Conservation (phyloP, 2,888 invertebrate genomes). For the Drosophila borborema region DNA sequence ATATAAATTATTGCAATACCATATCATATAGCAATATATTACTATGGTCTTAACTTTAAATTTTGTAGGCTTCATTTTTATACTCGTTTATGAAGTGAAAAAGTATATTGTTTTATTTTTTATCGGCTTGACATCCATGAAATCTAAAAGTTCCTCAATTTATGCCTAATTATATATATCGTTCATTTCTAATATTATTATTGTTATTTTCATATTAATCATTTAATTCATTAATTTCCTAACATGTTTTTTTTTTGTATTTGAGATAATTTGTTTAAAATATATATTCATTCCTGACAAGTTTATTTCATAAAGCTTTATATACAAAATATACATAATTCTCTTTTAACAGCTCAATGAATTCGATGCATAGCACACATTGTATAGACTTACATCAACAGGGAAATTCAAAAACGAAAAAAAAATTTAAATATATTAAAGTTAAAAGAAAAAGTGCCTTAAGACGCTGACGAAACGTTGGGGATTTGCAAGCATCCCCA, state of each 20-base stretch:
- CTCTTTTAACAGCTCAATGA: neutral
- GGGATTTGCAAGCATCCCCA: conserved; percentile 58
- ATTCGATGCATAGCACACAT: neutral
- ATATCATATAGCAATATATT: no score
- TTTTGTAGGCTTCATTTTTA: no score
- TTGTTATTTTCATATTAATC: no score
- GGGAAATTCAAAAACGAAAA: conserved; percentile 4
- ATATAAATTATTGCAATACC: neutral
- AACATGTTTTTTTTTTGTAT: no score
- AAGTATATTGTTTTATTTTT: neutral
- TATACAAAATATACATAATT: neutral
- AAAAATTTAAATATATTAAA: conserved; percentile 71
- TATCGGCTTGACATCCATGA: no score
- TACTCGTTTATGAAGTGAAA: neutral
- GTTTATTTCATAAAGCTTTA: neutral
- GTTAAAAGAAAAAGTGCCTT: conserved; percentile 40
- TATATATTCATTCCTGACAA: neutral
- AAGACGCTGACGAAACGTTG: conserved; percentile 59
- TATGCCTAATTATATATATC: no score
- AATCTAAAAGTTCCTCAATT: no score
- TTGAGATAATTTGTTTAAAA: neutral
- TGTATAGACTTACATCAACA: neutral
- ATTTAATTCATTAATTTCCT: no score
- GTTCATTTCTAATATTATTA: no score
- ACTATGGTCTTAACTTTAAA: neutral